These are phyloP conservation scores for Escarpia spicata DNA, from an alignment of 2,888 invertebrate genomes.

Conservation along the genomic window DNA sequence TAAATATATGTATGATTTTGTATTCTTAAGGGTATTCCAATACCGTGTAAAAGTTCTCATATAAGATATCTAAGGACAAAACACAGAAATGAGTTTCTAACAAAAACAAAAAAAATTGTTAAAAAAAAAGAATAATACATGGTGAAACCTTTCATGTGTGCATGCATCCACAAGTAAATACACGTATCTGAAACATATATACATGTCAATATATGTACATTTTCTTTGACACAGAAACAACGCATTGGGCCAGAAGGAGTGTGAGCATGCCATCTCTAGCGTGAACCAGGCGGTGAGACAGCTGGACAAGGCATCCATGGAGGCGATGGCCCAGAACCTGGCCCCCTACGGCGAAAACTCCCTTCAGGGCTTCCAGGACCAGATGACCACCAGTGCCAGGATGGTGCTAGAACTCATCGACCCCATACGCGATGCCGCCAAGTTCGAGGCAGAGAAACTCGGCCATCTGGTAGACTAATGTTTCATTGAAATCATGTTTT, in stretches of 20 bases:
- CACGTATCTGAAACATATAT: not conserved
- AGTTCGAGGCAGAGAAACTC: slow-evolving; percentile 89
- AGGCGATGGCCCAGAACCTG: slow-evolving; percentile 85
- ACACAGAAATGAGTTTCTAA: too few relatives aligned
- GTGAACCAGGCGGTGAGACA: slow-evolving; percentile 80
- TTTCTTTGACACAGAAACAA: slow-evolving; percentile 75
- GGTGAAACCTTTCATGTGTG: too few relatives aligned
- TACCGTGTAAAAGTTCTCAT: too few relatives aligned
- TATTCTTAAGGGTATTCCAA: too few relatives aligned
- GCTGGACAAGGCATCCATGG: slow-evolving; percentile 86
- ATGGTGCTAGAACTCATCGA: slow-evolving; percentile 86
- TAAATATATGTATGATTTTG: not conserved
- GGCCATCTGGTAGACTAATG: slow-evolving; percentile 80
- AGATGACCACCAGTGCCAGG: slow-evolving; percentile 73
- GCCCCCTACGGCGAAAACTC: slow-evolving; percentile 77
- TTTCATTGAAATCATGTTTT: not conserved
- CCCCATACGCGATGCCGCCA: slow-evolving; percentile 84
- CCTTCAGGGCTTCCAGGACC: slow-evolving; percentile 71
- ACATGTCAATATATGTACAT: not conserved
- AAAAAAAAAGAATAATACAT: too few relatives aligned
- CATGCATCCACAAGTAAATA: not conserved
- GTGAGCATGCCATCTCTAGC: slow-evolving; percentile 83
- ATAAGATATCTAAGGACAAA: too few relatives aligned
- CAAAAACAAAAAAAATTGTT: too few relatives aligned
- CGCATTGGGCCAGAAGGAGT: slow-evolving; percentile 95